A percentile compares a stretch with the other conserved stretches of the same genome.
Conservation (phyloP, 2,113 vertebrate species). For the Onychostoma macrolepis region DNA sequence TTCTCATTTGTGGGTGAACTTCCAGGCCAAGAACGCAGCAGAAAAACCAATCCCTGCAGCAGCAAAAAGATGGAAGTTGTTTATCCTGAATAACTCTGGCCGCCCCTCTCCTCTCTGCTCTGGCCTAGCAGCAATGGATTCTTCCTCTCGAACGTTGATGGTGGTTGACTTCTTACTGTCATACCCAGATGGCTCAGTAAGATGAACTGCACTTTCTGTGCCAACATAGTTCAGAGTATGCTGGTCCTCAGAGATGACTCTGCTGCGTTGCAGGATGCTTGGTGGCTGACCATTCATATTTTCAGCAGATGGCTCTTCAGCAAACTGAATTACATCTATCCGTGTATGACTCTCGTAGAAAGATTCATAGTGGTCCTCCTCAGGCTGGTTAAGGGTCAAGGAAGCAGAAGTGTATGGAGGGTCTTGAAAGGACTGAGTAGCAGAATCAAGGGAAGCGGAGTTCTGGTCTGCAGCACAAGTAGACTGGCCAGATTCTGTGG, state of each 20-base stretch:
- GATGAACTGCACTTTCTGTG: constrained; percentile 35
- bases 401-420: not conserved
- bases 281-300: constrained; percentile 59
- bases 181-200: not conserved
- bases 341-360: constrained; percentile 27
- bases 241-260: not conserved
- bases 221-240: not conserved
- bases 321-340: constrained; percentile 28
- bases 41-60: constrained; percentile 64
- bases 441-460: not conserved
- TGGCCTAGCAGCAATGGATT: constrained; percentile 23
- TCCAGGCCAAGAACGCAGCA: constrained; percentile 69
- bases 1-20: not conserved
- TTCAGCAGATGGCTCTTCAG: constrained; percentile 60
- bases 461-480: not conserved
- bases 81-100: constrained; percentile 42
- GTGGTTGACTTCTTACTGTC: not conserved
- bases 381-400: constrained; percentile 58
- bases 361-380: constrained; percentile 68
- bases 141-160: not conserved
- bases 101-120: constrained; percentile 23
- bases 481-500: not conserved
- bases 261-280: constrained; percentile 15
- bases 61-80: constrained; percentile 52
- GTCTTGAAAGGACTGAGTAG: constrained; percentile 33